Base-by-base conservation (phyloP, 1,140 invertebrate genomes). In the Aphaenogaster ashmeadi region DNA sequence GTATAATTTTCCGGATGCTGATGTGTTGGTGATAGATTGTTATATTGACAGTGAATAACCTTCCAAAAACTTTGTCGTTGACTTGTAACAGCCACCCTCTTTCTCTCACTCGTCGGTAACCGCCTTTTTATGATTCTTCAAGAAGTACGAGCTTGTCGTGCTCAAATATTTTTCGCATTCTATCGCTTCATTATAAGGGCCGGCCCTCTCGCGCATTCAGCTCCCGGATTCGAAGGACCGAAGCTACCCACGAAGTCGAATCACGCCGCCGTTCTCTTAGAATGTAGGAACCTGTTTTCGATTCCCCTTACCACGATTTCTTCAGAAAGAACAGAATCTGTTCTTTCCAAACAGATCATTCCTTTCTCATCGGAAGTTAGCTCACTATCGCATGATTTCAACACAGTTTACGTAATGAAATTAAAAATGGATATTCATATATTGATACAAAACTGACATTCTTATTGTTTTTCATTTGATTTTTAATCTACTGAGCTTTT, bases 161-260 rank as follows among this genome's bases (percentile, higher is more conserved):
- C 87, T 88, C 91, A 86, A 80, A 81, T 90, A 94, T 95, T 93
- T 94, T 93, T 94, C 91, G 89, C 94, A 95, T 95, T 95, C 93
- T 95, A 95, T 95, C 89, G 93, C 94, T 95, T 95, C 94, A 95
- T 95, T 94, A 94, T 91, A 91, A 85, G 89, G 87, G 64, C 86
- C 86, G 78, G 84, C 56, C 54, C 83, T 75, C 62, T 74, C 56
- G 47, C 56, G 47, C 60, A 87, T 77, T 67, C 87, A 72, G 67
- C 87, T 90, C 84, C 86, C 74, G 90, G 71, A 91, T 91, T 89
- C 89, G 89, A 81, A 52, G 79, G 87, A 88, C 77, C 77, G 83
- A 78, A 47, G 80, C 75, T 89, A 88, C 77, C 90, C 88, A 91
- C 80, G 88, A 85, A 91, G 90, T 91, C 90, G 88, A 83, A 92